Base-by-base conservation (phyloP, 2,797 vertebrate genomes). In the Euphonia xanthogaster region DNA sequence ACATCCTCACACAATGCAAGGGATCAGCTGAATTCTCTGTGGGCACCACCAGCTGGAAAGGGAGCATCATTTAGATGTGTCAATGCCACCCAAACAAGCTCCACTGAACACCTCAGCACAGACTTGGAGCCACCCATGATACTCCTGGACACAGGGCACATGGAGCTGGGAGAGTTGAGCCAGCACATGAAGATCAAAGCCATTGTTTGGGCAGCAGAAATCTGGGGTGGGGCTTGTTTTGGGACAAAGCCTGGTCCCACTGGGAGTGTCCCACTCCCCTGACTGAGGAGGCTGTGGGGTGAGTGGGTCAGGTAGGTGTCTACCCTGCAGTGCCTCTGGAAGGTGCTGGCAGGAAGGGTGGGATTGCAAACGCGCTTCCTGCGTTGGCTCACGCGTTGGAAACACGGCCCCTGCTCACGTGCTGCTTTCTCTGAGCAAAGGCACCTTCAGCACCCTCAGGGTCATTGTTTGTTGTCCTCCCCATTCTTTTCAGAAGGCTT, bases 311-410 rank as follows among this genome's bases (percentile, higher is more conserved):
- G 84, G 75, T 79, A 79, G 77, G 35, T n/a, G 24, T 15, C 77
- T 79, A 27, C 21, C 16, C 8, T 85, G 60, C 70, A 72, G 27
- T 7, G 44, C 12, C 48, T 80, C 81, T 80, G 88, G 84, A 94
- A 94, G 95, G 71, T 93, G 71, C 81, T 85, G 74, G 58, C 84
- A 94, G 94, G 92, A 96, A 96, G 86, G 94, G 95, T 71, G 93
- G 81, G 87, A 88, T 11, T 70, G 42, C 47, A 65, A 81, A 85
- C 6, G 12, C 1, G 0, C 10, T 93, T 95, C 89, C 94, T 85
- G 63, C 10, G 1, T 23, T 88, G 73, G 74, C 54, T 92, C 54
- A 57, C 1, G 7, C 40, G 63, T 63, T 17, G 83, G 88, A 71
- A 93, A 61, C 57, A 5, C 7, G 1, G 28, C 23, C 15, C 37